Percentiles rank a stretch among this genome's conserved stretches.
phyloP scores from a whole-genome alignment of 2,113 vertebrate genomes.

The Tretioscincus oriximinensis region DNA sequence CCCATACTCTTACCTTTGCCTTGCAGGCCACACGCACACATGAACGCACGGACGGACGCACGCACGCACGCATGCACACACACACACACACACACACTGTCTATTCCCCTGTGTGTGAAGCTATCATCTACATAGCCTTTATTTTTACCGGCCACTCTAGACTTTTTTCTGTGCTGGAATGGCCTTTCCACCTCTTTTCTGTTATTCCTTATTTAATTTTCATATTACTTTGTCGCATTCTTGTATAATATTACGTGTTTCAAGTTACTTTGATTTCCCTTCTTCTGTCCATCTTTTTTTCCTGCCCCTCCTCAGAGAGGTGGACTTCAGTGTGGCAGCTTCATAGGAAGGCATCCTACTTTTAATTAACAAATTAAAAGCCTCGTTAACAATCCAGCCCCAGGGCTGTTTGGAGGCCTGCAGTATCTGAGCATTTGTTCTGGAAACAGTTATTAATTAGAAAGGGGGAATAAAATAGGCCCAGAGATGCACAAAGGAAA shows the following conservation, averaged over 20 bases:
- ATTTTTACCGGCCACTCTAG: background rate
- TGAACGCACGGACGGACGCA: too few species aligned
- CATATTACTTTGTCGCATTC: constrained; percentile 1
- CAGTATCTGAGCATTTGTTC: constrained; percentile 71
- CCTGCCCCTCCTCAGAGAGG: constrained; percentile 22
- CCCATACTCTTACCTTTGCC: too few species aligned
- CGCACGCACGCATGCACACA: too few species aligned
- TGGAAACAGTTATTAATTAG: constrained; percentile 75
- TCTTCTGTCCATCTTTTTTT: background rate
- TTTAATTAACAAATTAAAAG: constrained; percentile 80
- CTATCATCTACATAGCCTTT: background rate
- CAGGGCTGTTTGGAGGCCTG: constrained; percentile 70
- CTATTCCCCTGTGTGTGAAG: too few species aligned
- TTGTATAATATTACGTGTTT: background rate
- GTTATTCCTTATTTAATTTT: background rate
- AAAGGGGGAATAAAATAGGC: constrained; percentile 68
- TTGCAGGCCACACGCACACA: background rate
- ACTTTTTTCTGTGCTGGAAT: too few species aligned
- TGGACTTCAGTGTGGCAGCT: constrained; percentile 52
- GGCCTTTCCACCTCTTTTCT: background rate
- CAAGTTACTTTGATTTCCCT: background rate
- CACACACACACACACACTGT: too few species aligned
- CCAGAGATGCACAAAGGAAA: constrained; percentile 54
- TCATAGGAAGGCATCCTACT: constrained; percentile 63
- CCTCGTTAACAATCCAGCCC: constrained; percentile 75